Evolutionary conservation across 1,140 invertebrate species (phyloP).

Genomic region (Drosophila eugracilis): DNA sequence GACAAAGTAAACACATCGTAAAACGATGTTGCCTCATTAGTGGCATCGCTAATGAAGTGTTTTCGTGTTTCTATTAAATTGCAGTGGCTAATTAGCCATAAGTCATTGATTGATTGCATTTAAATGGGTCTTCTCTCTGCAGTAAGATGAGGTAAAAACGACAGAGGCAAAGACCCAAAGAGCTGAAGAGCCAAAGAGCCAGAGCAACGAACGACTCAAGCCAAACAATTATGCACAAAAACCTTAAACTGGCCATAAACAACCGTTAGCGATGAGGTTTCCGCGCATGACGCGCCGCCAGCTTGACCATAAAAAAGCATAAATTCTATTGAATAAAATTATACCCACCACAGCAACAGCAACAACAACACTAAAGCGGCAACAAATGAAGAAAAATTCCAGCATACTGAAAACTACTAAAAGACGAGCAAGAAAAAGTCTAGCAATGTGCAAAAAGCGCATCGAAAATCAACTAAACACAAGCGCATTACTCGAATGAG

Average conservation of each 20-base stretch:
- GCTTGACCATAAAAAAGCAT: constrained; percentile 64
- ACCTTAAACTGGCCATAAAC: constrained; percentile 56
- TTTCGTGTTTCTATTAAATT: constrained; percentile 52
- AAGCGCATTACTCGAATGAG: constrained; percentile 12
- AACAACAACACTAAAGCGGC: neutral
- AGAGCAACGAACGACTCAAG: constrained; percentile 31
- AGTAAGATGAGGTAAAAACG: too few relatives aligned
- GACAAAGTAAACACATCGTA: constrained; percentile 34
- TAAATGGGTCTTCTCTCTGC: constrained; percentile 23
- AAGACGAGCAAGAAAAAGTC: constrained; percentile 47
- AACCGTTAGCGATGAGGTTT: constrained; percentile 50
- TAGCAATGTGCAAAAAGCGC: constrained; percentile 73
- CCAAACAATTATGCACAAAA: constrained; percentile 47
- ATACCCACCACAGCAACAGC: constrained; percentile 18
- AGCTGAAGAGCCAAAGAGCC: neutral
- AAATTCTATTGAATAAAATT: constrained; percentile 72
- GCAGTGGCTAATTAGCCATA: constrained; percentile 32
- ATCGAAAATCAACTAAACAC: constrained; percentile 50
- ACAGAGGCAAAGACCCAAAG: neutral
- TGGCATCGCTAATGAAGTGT: constrained; percentile 41
- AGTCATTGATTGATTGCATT: constrained; percentile 53
- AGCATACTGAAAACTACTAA: constrained; percentile 15
- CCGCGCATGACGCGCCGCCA: constrained; percentile 55
- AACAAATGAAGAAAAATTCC: constrained; percentile 20
- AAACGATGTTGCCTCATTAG: constrained; percentile 27